A percentile compares a stretch with the other conserved stretches of the same genome.
Conservation (phyloP, 2,113 vertebrate genomes). For the Aspidoscelis tigris region DNA sequence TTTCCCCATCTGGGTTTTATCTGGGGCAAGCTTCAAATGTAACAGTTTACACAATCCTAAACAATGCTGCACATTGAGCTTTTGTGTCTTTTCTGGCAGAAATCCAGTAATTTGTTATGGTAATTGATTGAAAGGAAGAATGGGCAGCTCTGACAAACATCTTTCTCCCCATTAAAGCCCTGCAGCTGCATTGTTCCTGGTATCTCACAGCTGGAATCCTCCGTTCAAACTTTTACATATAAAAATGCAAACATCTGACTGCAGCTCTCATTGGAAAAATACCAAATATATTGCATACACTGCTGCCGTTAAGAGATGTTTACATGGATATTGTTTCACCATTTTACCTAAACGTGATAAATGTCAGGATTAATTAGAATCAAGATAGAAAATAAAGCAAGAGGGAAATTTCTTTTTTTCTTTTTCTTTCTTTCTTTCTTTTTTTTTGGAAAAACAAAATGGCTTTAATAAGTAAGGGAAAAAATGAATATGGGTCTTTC, state of each 20-base stretch:
- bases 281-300: constrained; percentile 27
- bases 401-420: background rate
- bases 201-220: constrained; percentile 39
- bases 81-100: constrained; percentile 45
- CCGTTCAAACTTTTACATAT: background rate
- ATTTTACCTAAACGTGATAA: constrained; percentile 25
- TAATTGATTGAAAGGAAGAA: constrained; percentile 39
- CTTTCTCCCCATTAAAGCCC: constrained; percentile 41
- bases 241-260: constrained; percentile 33
- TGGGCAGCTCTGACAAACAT: constrained; percentile 42
- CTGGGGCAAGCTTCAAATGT: constrained; percentile 49
- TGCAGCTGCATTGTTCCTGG: constrained; percentile 42
- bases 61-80: constrained; percentile 44
- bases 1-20: constrained; percentile 48
- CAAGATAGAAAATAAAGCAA: constrained; percentile 7
- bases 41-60: constrained; percentile 41
- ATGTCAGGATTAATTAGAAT: constrained; percentile 6
- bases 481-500: constrained; percentile 14
- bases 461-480: background rate
- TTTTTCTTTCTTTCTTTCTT: too few relatives aligned
- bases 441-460: constrained; percentile 21
- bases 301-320: background rate
- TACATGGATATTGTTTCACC: background rate
- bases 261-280: constrained; percentile 4
- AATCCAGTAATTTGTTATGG: constrained; percentile 47